These are phyloP conservation scores for Megaceryle alcyon DNA, from an alignment of 2,797 vertebrate species.

Conservation along the genomic window DNA sequence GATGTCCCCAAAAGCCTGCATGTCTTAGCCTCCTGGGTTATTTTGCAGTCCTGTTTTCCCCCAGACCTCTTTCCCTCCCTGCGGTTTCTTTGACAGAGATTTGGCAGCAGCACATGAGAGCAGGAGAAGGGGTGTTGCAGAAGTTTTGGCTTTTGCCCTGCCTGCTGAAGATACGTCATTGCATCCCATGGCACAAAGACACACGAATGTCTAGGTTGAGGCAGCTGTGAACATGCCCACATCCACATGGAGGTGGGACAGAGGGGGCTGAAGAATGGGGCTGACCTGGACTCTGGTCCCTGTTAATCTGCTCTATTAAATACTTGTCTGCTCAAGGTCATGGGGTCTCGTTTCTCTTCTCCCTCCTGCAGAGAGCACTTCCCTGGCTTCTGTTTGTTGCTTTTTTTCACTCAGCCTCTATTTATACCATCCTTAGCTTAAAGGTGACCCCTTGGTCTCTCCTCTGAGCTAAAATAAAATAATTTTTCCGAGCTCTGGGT, in stretches of 20 bases:
- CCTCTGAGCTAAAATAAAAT: constrained; percentile 37
- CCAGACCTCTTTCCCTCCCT: background rate
- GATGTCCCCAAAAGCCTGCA: background rate
- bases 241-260: background rate
- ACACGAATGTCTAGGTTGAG: background rate
- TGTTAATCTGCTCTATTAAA: background rate
- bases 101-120: background rate
- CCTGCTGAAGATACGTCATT: background rate
- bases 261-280: background rate
- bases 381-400: background rate
- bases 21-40: background rate
- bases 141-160: background rate
- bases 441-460: constrained; percentile 42
- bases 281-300: background rate
- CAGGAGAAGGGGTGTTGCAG: background rate
- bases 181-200: fast-evolving
- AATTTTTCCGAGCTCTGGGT: background rate
- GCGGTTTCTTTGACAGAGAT: background rate
- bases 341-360: background rate
- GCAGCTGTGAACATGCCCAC: background rate
- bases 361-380: background rate
- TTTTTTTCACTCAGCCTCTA: constrained; percentile 9
- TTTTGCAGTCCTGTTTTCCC: background rate
- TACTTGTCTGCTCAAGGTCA: background rate
- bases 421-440: constrained; percentile 28